Conservation (phyloP, 2,888 invertebrate genomes). For the Lucinisca nassula region DNA sequence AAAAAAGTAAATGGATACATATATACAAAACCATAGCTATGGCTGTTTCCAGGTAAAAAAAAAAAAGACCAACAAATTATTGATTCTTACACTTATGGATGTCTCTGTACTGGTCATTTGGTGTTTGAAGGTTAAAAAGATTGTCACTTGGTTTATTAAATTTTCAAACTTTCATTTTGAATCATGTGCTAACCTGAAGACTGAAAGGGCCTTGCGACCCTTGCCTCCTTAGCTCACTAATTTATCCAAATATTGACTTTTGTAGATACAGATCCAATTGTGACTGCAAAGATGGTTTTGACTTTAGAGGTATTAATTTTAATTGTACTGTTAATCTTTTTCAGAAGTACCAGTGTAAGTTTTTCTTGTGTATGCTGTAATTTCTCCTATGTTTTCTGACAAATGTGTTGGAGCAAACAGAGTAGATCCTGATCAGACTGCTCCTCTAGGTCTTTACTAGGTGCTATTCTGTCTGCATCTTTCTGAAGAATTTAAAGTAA, state of each 20-base stretch:
- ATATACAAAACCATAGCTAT: not conserved
- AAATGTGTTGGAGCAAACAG: not conserved
- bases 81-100: too few species aligned
- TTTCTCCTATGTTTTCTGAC: not conserved
- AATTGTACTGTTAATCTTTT: not conserved
- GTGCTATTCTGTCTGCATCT: not conserved
- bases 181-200: not conserved
- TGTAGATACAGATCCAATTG: not conserved
- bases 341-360: not conserved
- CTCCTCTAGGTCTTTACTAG: too few species aligned
- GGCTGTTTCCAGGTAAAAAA: not conserved
- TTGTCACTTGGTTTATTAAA: not conserved
- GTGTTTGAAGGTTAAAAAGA: not conserved
- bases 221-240: not conserved
- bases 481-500: not conserved
- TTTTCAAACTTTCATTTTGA: not conserved
- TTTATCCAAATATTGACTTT: not conserved
- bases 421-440: too few species aligned
- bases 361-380: not conserved
- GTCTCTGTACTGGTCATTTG: not conserved
- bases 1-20: not conserved
- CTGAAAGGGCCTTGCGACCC: slow-evolving; percentile 1
- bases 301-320: not conserved
- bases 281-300: not conserved
- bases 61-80: not conserved